These are phyloP conservation scores for Netelia virgata DNA, from an alignment of 2,888 invertebrate species.

Conservation along the genomic window DNA sequence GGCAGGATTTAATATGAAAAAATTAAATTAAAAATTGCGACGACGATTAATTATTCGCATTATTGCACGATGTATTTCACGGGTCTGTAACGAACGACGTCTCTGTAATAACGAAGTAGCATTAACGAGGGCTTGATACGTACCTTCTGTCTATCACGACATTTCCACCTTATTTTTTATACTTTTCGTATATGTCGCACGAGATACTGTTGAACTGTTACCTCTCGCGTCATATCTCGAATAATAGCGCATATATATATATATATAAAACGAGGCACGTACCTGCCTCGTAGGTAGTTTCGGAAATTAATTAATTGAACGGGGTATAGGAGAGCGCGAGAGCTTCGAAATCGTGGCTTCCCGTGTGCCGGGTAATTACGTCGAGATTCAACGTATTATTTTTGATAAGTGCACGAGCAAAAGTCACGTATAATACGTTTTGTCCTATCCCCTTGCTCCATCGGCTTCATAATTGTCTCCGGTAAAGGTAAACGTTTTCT, in stretches of 20 bases:
- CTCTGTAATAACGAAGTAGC: too few relatives aligned
- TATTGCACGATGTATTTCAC: too few relatives aligned
- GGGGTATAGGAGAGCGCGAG: constrained; percentile 24
- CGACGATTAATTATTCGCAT: too few relatives aligned
- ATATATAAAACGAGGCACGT: constrained; percentile 37
- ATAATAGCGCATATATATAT: not conserved
- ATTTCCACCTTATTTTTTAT: not conserved
- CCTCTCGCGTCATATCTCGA: constrained; percentile 37
- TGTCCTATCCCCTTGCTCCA: not conserved
- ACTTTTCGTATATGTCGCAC: not conserved
- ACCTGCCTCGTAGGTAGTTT: constrained; percentile 42
- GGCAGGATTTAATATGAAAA: too few relatives aligned
- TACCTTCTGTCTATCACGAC: not conserved
- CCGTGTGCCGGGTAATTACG: constrained; percentile 48
- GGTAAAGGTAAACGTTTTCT: too few relatives aligned
- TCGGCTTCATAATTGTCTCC: not conserved
- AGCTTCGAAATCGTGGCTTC: constrained; percentile 48
- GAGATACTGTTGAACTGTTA: not conserved
- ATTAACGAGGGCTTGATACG: too few relatives aligned
- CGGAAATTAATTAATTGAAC: constrained; percentile 64
- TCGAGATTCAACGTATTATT: constrained; percentile 55
- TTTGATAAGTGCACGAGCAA: constrained; percentile 51
- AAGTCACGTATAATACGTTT: constrained; percentile 56
- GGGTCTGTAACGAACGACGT: too few relatives aligned
- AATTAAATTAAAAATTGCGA: too few relatives aligned